Base-by-base conservation (phyloP, 1,140 invertebrate species). In the Augochlora pura region DNA sequence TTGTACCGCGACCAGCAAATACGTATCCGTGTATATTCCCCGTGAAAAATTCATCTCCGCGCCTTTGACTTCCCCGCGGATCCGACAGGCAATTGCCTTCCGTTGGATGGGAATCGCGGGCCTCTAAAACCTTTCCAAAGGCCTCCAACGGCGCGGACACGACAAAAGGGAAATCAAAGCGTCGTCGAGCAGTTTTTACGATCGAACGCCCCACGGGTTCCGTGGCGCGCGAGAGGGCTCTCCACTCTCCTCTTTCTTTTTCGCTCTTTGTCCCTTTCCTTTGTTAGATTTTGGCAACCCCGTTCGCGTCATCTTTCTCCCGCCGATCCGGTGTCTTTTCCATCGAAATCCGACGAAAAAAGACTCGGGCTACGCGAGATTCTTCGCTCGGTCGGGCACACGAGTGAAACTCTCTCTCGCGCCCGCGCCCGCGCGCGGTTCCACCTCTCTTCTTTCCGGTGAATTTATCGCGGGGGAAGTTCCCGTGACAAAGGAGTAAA, bases 141-240 rank as follows among this genome's bases (percentile, higher is more conserved):
- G 73, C 73, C 66, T 69, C 60, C 59, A 69, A 80, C 66, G 59
- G 65, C 64, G 77, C 57, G 59, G 73, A 80, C 65, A 81, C 81
- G 69, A 75, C 67, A 71, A 73, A 83, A 81, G 72, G 63, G 52
- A 75, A 86, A 86, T 86, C 84, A 82, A 86, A 85, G 84, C 75
- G 74, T 73, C 83, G 80, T 81, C 68, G 74, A 82, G 66, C 52
- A 85, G 84, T 86, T 86, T 86, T 86, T 86, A 86, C 84, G 79
- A 86, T 82, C 83, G 80, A 75, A 82, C 62, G 77, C 52, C 78
- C 83, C 78, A 59, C 77, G 67, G 66, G 42, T 82, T 84, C 82
- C 72, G 32, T 59, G 25, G 52, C 52, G 60, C 52, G 46, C 10
- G 42, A 46, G 42, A 66, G 69, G 42, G 59, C 25, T 52, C 54